Conservation (phyloP, 2,888 invertebrate genomes). For the Keiferia lycopersicella region DNA sequence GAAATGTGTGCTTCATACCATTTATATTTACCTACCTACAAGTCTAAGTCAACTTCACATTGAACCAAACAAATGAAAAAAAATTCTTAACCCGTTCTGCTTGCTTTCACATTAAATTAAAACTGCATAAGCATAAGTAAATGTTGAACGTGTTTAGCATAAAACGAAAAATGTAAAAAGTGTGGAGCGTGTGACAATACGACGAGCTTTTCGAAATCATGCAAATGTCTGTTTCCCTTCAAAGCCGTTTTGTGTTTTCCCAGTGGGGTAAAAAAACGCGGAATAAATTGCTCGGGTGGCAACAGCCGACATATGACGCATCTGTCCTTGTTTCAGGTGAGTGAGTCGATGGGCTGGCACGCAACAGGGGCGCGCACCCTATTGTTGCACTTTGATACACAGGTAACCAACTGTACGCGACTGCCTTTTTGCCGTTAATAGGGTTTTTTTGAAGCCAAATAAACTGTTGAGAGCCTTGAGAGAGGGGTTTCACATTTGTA, state of each 20-base stretch:
- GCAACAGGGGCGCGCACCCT: slow-evolving; percentile 51
- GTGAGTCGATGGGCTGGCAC: slow-evolving; percentile 52
- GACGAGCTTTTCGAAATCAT: slow-evolving; percentile 25
- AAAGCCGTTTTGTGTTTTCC: slow-evolving; percentile 36
- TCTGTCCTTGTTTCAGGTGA: slow-evolving; percentile 66
- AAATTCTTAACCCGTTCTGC: not conserved
- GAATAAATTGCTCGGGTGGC: slow-evolving; percentile 42
- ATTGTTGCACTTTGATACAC: slow-evolving; percentile 36
- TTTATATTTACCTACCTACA: too few relatives aligned
- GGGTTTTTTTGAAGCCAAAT: not conserved
- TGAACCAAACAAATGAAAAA: not conserved
- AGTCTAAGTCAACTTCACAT: not conserved
- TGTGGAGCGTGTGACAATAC: not conserved
- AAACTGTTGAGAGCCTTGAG: too few relatives aligned
- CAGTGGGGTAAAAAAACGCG: slow-evolving; percentile 34
- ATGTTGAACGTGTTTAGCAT: not conserved
- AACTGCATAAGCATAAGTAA: not conserved
- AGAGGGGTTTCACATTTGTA: too few relatives aligned
- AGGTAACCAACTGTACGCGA: slow-evolving; percentile 30
- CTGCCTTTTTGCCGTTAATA: not conserved
- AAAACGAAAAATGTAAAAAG: not conserved
- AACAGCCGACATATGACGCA: slow-evolving; percentile 42
- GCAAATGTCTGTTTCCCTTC: slow-evolving; percentile 33
- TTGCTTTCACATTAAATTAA: not conserved
- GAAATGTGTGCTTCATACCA: not conserved